Evolutionary conservation across 2,888 invertebrate genomes (phyloP).

Genomic region (Papilio protenor): DNA sequence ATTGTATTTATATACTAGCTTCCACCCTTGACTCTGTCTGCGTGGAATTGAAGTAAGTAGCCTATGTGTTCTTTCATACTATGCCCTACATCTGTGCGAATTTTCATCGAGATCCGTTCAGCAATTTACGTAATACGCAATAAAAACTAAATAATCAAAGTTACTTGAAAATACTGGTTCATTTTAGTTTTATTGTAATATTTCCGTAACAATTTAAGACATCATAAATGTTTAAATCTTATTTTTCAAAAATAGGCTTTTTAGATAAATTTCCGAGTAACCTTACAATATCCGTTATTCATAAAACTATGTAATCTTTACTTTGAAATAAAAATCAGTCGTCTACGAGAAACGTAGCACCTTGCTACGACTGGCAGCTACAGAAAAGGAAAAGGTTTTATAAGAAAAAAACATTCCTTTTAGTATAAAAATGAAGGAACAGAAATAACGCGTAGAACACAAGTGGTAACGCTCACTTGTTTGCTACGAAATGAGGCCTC

Average conservation of each 20-base stretch:
- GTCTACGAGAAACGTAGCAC: conserved; percentile 19
- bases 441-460: conserved; percentile 45
- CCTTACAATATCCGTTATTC: not conserved
- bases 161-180: too few relatives aligned
- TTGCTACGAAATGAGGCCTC: conserved; percentile 52
- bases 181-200: too few relatives aligned
- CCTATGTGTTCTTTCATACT: too few relatives aligned
- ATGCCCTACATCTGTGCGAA: too few relatives aligned
- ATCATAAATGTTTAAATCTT: too few relatives aligned
- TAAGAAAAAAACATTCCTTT: conserved; percentile 35
- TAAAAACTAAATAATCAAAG: too few relatives aligned
- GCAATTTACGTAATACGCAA: too few relatives aligned
- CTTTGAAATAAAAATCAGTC: not conserved
- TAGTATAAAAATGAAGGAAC: conserved; percentile 24
- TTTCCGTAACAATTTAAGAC: too few relatives aligned
- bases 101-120: too few relatives aligned
- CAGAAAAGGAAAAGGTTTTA: conserved; percentile 35
- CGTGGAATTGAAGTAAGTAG: not conserved
- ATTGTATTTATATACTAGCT: not conserved
- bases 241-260: too few relatives aligned
- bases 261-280: not conserved
- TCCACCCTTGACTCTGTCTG: too few relatives aligned
- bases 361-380: conserved; percentile 27
- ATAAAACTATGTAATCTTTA: conserved; percentile 3
- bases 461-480: conserved; percentile 52